Conservation (phyloP, 2,113 vertebrate species). For the Ginglymostoma cirratum region DNA sequence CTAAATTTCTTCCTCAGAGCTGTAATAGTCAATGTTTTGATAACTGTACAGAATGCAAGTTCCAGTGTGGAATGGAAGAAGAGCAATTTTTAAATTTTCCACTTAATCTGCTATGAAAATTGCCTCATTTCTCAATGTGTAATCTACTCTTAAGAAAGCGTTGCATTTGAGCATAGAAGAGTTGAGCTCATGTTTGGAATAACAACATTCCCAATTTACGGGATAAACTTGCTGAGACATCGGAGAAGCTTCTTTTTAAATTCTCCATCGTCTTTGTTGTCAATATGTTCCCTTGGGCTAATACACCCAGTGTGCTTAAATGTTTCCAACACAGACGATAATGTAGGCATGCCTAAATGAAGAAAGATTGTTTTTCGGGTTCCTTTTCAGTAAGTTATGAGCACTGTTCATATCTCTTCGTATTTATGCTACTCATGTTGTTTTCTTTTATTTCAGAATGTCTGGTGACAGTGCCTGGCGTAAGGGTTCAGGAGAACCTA, state of each 20-base stretch:
- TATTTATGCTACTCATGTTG: background rate
- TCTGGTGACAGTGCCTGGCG: conserved; percentile 39
- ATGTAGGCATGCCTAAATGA: background rate
- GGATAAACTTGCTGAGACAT: background rate
- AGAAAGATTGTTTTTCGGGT: background rate
- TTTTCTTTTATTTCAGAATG: background rate
- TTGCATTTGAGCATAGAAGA: background rate
- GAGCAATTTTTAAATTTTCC: background rate
- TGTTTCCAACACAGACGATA: background rate
- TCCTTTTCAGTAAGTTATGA: background rate
- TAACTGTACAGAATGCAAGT: background rate
- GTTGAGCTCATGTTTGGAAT: background rate
- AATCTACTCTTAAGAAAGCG: background rate
- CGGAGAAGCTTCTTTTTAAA: background rate
- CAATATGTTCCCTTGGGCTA: background rate
- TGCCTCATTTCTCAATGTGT: background rate
- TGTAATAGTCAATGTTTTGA: background rate
- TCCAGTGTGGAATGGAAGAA: background rate
- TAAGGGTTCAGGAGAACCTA: conserved; percentile 40
- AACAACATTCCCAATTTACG: background rate
- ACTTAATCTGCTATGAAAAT: background rate
- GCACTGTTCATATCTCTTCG: background rate
- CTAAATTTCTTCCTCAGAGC: background rate
- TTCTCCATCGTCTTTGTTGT: background rate
- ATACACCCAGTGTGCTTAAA: background rate